Conservation (phyloP, 2,113 vertebrate species). For the Sinocyclocheilus maitianheensis region DNA sequence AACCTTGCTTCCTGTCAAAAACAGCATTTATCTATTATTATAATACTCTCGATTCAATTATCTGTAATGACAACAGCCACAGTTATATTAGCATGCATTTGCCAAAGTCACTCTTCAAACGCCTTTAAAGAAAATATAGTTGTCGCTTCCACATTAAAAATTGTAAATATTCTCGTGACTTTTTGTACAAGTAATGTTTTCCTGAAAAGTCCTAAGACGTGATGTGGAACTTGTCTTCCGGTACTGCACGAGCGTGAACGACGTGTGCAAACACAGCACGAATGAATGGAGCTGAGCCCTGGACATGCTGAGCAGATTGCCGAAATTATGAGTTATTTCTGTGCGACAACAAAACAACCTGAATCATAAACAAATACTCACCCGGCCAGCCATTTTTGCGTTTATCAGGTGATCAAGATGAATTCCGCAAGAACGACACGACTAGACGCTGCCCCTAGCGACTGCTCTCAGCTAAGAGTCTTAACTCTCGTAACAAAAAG, state of each 20-base stretch:
- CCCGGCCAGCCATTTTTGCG: slow-evolving; percentile 45
- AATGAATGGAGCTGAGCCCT: neutral
- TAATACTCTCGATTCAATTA: neutral
- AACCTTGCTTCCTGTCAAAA: neutral
- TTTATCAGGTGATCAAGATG: slow-evolving; percentile 16
- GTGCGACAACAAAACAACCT: neutral
- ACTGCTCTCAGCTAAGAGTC: neutral
- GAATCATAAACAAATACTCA: slow-evolving; percentile 14
- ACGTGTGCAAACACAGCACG: slow-evolving; percentile 25
- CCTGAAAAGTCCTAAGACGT: slow-evolving; percentile 14
- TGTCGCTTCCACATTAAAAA: neutral
- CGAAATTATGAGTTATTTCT: neutral
- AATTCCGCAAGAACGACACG: neutral
- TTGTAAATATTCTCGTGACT: neutral
- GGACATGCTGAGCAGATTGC: neutral
- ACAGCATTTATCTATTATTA: neutral
- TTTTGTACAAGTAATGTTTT: neutral
- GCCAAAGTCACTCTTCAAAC: neutral
- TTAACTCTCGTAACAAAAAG: neutral
- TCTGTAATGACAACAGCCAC: neutral
- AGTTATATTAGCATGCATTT: neutral
- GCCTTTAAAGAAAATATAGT: neutral
- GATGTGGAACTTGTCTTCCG: neutral
- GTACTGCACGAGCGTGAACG: neutral
- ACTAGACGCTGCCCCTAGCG: neutral